Evolutionary conservation across 2,797 vertebrate species (phyloP).

Genomic region (Hemitrygon akajei): DNA sequence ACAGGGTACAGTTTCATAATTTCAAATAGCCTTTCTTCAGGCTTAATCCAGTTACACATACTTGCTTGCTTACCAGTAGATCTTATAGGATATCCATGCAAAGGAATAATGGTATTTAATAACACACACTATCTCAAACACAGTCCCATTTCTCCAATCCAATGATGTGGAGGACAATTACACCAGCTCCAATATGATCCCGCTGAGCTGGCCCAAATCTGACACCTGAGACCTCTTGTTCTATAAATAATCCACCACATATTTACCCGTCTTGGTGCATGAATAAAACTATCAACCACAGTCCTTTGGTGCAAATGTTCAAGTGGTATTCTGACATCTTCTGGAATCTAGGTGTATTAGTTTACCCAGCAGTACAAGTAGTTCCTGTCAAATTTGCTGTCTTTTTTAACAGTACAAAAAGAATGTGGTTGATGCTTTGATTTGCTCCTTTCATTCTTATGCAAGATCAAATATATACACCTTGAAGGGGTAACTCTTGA

Average conservation of each 20-base stretch:
- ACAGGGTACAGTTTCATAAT: neutral
- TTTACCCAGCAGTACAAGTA: neutral
- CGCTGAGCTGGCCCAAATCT: neutral
- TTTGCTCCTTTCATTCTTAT: neutral
- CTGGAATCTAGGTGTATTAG: neutral
- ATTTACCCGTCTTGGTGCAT: neutral
- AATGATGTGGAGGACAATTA: neutral
- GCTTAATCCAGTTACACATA: neutral
- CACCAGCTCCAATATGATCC: neutral
- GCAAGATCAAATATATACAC: constrained; percentile 11
- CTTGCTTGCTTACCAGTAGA: no score
- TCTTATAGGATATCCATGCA: neutral
- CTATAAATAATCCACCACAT: neutral
- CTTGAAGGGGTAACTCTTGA: constrained; percentile 6
- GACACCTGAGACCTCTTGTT: neutral
- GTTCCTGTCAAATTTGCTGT: neutral
- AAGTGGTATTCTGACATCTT: neutral
- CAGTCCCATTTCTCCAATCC: neutral
- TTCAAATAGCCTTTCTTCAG: neutral
- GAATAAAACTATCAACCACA: no score
- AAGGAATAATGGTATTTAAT: neutral
- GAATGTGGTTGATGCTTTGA: neutral
- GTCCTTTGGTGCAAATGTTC: neutral
- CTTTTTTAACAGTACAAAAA: neutral
- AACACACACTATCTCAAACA: neutral